Conservation (phyloP, 2,797 vertebrate species). For the Sylvilagus floridanus region DNA sequence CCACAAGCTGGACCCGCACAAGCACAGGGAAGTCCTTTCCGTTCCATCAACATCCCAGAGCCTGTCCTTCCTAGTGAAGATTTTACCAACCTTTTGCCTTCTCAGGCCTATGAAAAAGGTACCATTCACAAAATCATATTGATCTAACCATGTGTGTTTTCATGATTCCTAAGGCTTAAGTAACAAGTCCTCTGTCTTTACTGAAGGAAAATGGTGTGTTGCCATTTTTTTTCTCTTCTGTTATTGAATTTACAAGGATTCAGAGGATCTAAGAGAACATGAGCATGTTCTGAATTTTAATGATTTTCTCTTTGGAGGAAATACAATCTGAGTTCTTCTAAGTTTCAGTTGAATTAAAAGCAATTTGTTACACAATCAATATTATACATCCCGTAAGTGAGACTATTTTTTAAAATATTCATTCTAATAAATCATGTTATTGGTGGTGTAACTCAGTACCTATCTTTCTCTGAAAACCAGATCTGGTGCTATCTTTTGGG, state of each 20-base stretch:
- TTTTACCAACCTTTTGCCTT: slow-evolving; percentile 90
- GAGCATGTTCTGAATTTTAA: slow-evolving; percentile 24
- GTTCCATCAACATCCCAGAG: slow-evolving; percentile 91
- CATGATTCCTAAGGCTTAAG: neutral
- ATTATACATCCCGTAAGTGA: neutral
- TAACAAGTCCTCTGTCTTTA: neutral
- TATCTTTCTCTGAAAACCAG: neutral
- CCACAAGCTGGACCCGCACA: slow-evolving; percentile 86
- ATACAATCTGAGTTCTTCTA: slow-evolving; percentile 48
- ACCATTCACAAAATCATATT: slow-evolving; percentile 67
- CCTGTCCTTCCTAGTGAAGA: slow-evolving; percentile 92
- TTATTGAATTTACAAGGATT: slow-evolving; percentile 37
- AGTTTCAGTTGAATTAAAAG: slow-evolving; percentile 47
- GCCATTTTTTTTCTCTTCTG: neutral
- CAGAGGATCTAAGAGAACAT: neutral
- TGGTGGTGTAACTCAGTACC: neutral
- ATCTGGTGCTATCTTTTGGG: neutral
- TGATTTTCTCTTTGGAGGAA: neutral
- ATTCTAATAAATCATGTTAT: slow-evolving; percentile 14
- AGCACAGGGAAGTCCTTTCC: slow-evolving; percentile 90
- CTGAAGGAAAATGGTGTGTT: neutral
- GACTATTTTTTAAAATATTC: neutral
- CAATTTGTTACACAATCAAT: neutral
- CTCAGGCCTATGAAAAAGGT: slow-evolving; percentile 92
- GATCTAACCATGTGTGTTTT: neutral